Base-by-base conservation (phyloP, 2,113 vertebrate genomes). In the Garra rufa region DNA sequence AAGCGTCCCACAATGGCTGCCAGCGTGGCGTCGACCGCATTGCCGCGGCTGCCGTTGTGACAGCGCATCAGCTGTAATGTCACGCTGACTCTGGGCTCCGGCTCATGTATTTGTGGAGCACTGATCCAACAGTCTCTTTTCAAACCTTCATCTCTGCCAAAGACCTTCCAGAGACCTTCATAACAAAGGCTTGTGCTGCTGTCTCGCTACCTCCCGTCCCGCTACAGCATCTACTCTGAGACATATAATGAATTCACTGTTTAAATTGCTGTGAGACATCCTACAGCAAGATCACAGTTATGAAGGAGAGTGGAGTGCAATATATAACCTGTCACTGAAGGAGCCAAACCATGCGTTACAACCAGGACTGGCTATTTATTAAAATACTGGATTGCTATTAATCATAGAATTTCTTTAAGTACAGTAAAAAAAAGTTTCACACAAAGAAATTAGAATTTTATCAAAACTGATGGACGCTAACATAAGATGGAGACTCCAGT, bases 31-130 rank as follows among this genome's bases (percentile, higher is more conserved):
- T 52, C 48, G 89, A 75, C 74, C 34, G 63, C 44, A 67, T 85
- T 41, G 82, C 43, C 84, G 86, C 48, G 74, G 57, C 86, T 86
- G 87, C 81, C 86, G 85, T 74, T 85, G 69, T 48, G 82, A 82
- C 87, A 89, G 90, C 88, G 50, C 85, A 17, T 75, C 61, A 43
- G 21, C 48, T 55, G 65, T 48, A 85, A 87, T 48, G 70, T 63
- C 21, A 57, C 41, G 43, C 77, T 76, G 85, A 79, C 76, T 71
- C 75, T 57, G 48, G 46, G 55, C 81, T 30, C 79, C 38, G 48
- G 30, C 69, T 73, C 69, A 44, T 13, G 41, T 46, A 73, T 73
- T 46, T 26, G n/a, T 24, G 38, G 75, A 80, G 41, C 6, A 69
- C 75, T 65, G 71, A 43, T 87, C 71, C 82, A 48, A 17, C 52